phyloP scores from a whole-genome alignment of 2,797 vertebrate species.

The Danio tinwini region DNA sequence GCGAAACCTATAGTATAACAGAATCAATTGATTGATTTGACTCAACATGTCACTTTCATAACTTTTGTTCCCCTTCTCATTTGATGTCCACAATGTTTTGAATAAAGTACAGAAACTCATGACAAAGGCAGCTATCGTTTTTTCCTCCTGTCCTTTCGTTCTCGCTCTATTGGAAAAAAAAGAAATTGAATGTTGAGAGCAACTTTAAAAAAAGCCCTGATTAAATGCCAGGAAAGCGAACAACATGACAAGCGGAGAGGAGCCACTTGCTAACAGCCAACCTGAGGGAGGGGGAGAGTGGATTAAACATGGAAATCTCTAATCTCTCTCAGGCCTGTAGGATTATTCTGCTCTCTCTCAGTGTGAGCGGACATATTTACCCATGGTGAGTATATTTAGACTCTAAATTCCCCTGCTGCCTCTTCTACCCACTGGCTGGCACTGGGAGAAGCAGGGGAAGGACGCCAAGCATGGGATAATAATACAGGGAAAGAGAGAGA shows the following conservation, averaged over 20 bases:
- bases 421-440: slow-evolving; percentile 62
- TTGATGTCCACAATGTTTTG: background rate
- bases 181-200: slow-evolving; percentile 4
- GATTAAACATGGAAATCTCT: slow-evolving; percentile 62
- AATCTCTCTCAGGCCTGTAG: slow-evolving; percentile 62
- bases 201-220: slow-evolving; percentile 34
- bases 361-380: slow-evolving; percentile 61
- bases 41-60: slow-evolving; percentile 14
- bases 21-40: background rate
- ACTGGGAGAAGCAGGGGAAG: slow-evolving; percentile 58
- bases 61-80: background rate
- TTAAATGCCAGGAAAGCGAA: slow-evolving; percentile 38
- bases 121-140: background rate
- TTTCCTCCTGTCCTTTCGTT: slow-evolving; percentile 17
- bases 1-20: too few species aligned
- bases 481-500: slow-evolving; percentile 40
- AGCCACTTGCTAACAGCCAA: slow-evolving; percentile 51
- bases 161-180: background rate
- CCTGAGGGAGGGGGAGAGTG: slow-evolving; percentile 57
- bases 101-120: background rate
- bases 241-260: slow-evolving; percentile 45
- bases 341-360: slow-evolving; percentile 60
- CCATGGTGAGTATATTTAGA: slow-evolving; percentile 64
- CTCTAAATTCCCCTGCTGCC: slow-evolving; percentile 61
- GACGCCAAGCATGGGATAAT: slow-evolving; percentile 57